These are phyloP conservation scores for Meliscaeva auricollis DNA, from an alignment of 2,888 invertebrate genomes.

Conservation along the genomic window DNA sequence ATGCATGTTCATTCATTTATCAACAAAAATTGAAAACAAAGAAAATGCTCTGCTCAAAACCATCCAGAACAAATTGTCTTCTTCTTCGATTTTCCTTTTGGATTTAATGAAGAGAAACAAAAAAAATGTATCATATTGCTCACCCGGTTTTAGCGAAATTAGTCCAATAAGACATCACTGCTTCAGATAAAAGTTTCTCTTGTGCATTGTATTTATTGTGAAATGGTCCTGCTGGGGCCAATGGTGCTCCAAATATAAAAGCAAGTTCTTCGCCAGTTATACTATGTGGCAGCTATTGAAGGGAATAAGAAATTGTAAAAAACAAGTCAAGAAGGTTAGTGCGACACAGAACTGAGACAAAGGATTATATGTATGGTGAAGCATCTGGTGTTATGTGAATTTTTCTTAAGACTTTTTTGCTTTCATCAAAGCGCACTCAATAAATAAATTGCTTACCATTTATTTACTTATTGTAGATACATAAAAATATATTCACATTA, in stretches of 20 bases:
- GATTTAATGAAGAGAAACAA: constrained; percentile 11
- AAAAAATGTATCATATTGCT: constrained; percentile 80
- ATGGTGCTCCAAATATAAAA: constrained; percentile 93
- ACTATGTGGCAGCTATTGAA: constrained; percentile 88
- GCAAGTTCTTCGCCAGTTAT: constrained; percentile 95
- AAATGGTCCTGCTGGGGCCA: constrained; percentile 90
- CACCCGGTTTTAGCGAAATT: constrained; percentile 96
- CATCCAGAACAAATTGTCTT: not conserved
- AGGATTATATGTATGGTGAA: constrained; percentile 60
- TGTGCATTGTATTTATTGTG: constrained; percentile 90
- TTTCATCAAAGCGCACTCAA: constrained; percentile 17
- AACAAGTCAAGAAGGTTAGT: constrained; percentile 31
- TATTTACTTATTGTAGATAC: no score
- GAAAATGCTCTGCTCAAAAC: not conserved
- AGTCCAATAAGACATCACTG: constrained; percentile 94
- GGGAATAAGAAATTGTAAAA: constrained; percentile 49
- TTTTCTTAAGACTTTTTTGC: constrained; percentile 38
- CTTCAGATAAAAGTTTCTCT: constrained; percentile 93
- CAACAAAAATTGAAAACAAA: not conserved
- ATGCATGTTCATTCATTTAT: not conserved
- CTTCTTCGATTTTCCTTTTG: constrained; percentile 11
- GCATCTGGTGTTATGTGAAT: constrained; percentile 55
- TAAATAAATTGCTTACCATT: no score
- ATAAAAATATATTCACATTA: no score
- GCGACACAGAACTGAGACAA: constrained; percentile 43